Conservation (phyloP, 1,140 invertebrate genomes). For the Cotesia glomerata region DNA sequence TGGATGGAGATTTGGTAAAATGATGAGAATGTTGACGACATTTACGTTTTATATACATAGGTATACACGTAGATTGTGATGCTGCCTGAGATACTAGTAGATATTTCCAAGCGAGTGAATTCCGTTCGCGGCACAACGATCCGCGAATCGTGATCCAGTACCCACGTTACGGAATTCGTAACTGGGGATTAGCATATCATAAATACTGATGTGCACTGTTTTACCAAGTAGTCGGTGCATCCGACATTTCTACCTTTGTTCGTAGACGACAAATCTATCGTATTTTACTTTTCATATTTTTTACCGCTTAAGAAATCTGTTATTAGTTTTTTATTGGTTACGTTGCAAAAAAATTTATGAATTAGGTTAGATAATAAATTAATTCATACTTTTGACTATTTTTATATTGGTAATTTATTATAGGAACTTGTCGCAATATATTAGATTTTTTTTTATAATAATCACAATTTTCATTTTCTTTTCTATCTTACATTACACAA, state of each 20-base stretch:
- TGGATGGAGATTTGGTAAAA: conserved; percentile 1
- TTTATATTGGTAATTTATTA: conserved; percentile 52
- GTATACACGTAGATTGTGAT: conserved; percentile 10
- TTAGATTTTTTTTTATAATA: conserved; percentile 35
- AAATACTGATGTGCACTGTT: conserved; percentile 53
- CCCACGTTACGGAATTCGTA: conserved; percentile 56
- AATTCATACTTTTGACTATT: conserved; percentile 25
- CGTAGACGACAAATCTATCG: neutral
- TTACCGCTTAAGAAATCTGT: too few relatives aligned
- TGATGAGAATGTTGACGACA: neutral
- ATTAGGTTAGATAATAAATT: neutral
- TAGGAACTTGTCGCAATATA: conserved; percentile 57
- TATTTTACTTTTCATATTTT: too few relatives aligned
- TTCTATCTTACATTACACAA: conserved; percentile 46
- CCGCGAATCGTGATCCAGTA: conserved; percentile 44
- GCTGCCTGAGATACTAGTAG: conserved; percentile 2
- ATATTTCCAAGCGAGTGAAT: conserved; percentile 49
- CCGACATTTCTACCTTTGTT: neutral
- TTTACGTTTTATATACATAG: conserved; percentile 10
- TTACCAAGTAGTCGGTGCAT: neutral
- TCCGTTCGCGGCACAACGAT: conserved; percentile 31
- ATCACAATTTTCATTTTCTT: conserved; percentile 42
- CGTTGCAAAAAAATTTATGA: too few relatives aligned
- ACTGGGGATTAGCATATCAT: conserved; percentile 61
- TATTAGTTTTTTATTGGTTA: too few relatives aligned